These are phyloP conservation scores for Aphelinus atriplicis DNA, from an alignment of 1,140 invertebrate genomes.

Conservation along the genomic window DNA sequence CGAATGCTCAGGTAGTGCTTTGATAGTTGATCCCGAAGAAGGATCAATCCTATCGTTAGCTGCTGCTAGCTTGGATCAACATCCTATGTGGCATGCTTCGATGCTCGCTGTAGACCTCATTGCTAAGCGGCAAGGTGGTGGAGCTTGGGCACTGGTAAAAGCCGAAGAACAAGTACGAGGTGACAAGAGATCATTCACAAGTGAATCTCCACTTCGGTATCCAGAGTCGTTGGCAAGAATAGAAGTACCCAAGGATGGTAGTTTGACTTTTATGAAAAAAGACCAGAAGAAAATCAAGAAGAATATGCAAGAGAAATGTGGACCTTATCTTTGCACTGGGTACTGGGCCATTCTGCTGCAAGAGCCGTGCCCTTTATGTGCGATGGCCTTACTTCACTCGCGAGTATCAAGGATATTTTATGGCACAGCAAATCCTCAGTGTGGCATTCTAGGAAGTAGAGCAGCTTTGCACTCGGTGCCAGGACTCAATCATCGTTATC, in stretches of 20 bases:
- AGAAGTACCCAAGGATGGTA: conserved; percentile 38
- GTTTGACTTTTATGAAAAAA: conserved; percentile 34
- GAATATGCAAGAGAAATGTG: conserved; percentile 56
- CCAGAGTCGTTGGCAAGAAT: conserved; percentile 48
- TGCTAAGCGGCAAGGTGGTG: conserved; percentile 82
- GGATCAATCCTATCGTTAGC: conserved; percentile 75
- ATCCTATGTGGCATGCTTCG: conserved; percentile 84
- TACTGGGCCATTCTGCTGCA: conserved; percentile 85
- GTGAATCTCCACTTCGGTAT: conserved; percentile 51
- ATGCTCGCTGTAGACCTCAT: conserved; percentile 90
- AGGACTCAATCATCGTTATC: conserved; percentile 91
- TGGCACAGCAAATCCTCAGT: conserved; percentile 63
- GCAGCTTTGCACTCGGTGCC: conserved; percentile 81
- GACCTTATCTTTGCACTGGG: conserved; percentile 88
- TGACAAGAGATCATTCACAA: conserved; percentile 50
- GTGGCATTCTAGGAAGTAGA: conserved; percentile 78
- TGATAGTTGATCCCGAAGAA: conserved; percentile 75
- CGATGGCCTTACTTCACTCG: conserved; percentile 93
- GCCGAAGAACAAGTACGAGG: conserved; percentile 5
- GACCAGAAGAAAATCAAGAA: conserved; percentile 28
- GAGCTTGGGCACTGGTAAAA: conserved; percentile 70
- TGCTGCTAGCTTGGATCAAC: conserved; percentile 68
- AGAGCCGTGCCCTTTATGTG: conserved; percentile 94
- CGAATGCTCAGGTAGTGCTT: conserved; percentile 64
- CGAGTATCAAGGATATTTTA: conserved; percentile 86